phyloP scores from a whole-genome alignment of 1,140 invertebrate species.

The Mya arenaria region DNA sequence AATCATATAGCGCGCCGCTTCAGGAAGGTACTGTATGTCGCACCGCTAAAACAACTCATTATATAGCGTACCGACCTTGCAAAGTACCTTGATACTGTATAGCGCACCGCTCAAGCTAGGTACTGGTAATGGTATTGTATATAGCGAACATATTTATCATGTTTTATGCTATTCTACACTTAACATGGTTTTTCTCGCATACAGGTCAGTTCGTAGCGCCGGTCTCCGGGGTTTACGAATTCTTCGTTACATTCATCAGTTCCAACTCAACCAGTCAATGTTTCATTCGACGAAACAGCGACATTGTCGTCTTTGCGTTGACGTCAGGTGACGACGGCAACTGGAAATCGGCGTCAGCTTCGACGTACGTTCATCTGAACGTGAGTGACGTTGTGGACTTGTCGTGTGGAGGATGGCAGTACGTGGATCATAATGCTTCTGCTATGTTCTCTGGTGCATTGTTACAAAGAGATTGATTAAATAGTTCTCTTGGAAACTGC shows the following conservation, averaged over 20 bases:
- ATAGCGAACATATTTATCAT: no score
- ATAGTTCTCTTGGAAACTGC: background rate
- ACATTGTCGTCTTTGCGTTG: conserved; percentile 14
- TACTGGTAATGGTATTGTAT: no score
- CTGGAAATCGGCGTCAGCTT: conserved; percentile 24
- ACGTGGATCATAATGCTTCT: conserved; percentile 24
- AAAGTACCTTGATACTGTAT: no score
- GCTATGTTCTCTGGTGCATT: conserved; percentile 20
- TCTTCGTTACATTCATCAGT: conserved; percentile 15
- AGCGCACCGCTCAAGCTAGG: no score
- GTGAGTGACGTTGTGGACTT: conserved; percentile 7
- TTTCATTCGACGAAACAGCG: conserved; percentile 3
- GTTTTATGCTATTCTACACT: no score
- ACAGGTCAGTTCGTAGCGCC: background rate
- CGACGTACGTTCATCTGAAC: background rate
- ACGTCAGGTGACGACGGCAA: background rate
- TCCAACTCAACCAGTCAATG: background rate
- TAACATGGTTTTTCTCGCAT: no score
- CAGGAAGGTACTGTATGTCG: no score
- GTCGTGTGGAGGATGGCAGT: conserved; percentile 34
- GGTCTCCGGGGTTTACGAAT: conserved; percentile 26
- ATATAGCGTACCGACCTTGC: no score
- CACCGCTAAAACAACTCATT: no score
- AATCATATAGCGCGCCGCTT: no score
- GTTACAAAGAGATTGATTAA: background rate